Evolutionary conservation across 2,113 vertebrate genomes (phyloP).

Genomic region (Ochotona curzoniae): DNA sequence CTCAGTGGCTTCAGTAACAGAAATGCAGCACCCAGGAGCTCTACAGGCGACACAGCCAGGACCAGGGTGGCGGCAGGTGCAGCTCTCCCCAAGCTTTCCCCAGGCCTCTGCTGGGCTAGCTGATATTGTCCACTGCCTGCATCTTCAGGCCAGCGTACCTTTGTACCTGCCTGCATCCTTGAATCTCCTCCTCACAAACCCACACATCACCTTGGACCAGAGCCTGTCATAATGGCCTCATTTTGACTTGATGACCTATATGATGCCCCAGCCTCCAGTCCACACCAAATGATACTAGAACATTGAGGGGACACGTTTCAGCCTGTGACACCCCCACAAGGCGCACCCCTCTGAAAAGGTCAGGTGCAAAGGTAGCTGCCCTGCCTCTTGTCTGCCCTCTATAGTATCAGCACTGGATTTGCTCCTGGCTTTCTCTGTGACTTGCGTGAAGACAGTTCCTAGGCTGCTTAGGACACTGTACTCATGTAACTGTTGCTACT

Average conservation of each 20-base stretch:
- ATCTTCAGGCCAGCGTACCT: background rate
- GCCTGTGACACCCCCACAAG: background rate
- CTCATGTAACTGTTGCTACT: background rate
- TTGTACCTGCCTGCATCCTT: background rate
- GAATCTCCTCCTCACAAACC: background rate
- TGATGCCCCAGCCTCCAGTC: background rate
- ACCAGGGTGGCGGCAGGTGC: no score
- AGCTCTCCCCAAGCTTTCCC: background rate
- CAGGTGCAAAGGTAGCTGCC: background rate
- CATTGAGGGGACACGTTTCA: background rate
- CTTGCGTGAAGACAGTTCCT: background rate
- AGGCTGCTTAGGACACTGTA: conserved; percentile 10
- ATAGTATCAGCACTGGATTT: conserved; percentile 9
- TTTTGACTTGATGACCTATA: background rate
- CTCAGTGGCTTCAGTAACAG: background rate
- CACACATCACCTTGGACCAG: fast-evolving
- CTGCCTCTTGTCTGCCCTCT: background rate
- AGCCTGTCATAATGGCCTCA: background rate
- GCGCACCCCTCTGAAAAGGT: background rate
- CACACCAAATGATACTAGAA: background rate
- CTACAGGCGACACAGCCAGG: background rate
- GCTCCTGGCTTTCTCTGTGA: background rate
- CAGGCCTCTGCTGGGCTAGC: no score
- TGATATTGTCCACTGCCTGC: background rate
- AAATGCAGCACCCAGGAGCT: background rate